These are phyloP conservation scores for Stigmatopora nigra DNA, from an alignment of 2,113 vertebrate genomes.

Conservation along the genomic window DNA sequence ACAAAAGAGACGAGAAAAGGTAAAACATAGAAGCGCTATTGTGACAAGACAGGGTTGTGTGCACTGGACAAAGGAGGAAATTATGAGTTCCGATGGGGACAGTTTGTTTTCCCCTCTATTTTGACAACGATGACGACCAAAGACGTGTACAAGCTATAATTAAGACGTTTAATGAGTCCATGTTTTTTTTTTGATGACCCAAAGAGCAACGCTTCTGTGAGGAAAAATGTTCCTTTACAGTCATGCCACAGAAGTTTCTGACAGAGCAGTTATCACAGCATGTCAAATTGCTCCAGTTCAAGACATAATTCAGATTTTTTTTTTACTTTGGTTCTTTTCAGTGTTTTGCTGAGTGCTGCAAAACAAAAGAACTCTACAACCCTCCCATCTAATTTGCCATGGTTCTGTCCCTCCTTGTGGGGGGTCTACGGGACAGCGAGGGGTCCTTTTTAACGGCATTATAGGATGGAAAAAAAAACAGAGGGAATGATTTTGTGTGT, in stretches of 20 bases:
- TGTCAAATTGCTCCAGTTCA: constrained; percentile 94
- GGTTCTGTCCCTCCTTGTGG: constrained; percentile 73
- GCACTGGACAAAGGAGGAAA: constrained; percentile 19
- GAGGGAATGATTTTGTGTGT: constrained; percentile 31
- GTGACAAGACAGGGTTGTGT: constrained; percentile 30
- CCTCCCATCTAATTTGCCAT: constrained; percentile 72
- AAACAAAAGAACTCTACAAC: constrained; percentile 67
- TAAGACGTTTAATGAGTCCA: constrained; percentile 99
- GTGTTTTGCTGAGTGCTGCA: constrained; percentile 62
- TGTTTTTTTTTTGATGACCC: constrained; percentile 81
- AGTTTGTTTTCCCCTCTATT: constrained; percentile 62
- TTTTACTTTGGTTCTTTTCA: constrained; percentile 21
- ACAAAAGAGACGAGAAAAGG: constrained; percentile 45
- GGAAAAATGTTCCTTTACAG: constrained; percentile 91
- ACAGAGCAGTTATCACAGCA: constrained; percentile 99
- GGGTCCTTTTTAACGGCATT: constrained; percentile 68
- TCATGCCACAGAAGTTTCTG: constrained; percentile 88
- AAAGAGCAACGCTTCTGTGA: constrained; percentile 71
- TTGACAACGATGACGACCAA: constrained; percentile 67
- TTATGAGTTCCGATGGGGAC: constrained; percentile 40
- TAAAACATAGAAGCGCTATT: constrained; percentile 49
- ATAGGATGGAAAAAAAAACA: constrained; percentile 60
- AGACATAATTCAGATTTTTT: constrained; percentile 91
- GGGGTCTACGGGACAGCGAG: constrained; percentile 73
- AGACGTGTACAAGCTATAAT: constrained; percentile 79